Evolutionary conservation across 2,797 vertebrate genomes (phyloP).

Genomic region (Oophaga sylvatica): DNA sequence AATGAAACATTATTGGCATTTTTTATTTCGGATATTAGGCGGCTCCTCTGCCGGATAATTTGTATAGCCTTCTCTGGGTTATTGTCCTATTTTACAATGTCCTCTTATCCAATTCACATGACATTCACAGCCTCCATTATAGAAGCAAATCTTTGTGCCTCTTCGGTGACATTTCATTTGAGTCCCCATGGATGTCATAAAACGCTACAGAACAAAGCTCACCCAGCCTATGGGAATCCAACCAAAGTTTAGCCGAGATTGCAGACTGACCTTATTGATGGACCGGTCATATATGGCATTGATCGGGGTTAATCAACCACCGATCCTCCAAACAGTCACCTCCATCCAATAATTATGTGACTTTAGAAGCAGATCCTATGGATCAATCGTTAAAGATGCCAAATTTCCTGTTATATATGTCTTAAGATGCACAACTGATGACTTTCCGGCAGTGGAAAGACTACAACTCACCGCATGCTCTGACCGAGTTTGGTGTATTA

Average conservation of each 20-base stretch:
- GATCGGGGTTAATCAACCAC: not conserved
- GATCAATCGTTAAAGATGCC: not conserved
- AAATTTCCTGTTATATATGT: too few species aligned
- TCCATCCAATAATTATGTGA: not conserved
- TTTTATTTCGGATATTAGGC: slow-evolving; percentile 16
- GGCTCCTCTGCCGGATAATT: not conserved
- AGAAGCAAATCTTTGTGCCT: slow-evolving; percentile 32
- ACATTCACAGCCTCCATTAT: slow-evolving; percentile 36
- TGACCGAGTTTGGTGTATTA: too few species aligned
- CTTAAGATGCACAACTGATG: too few species aligned
- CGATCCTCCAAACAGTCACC: not conserved
- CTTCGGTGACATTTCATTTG: slow-evolving; percentile 1
- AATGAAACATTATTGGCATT: slow-evolving; percentile 34
- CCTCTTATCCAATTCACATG: slow-evolving; percentile 40
- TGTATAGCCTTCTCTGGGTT: not conserved
- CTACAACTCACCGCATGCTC: too few species aligned
- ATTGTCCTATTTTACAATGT: not conserved
- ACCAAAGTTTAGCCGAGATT: slow-evolving; percentile 1
- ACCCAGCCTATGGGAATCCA: slow-evolving; percentile 1
- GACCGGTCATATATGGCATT: not conserved
- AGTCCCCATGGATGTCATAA: not conserved
- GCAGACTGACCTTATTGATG: slow-evolving; percentile 11
- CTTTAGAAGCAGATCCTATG: not conserved
- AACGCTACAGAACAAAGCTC: not conserved
- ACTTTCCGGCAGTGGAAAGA: too few species aligned